These are phyloP conservation scores for Cactoblastis cactorum DNA, from an alignment of 2,888 invertebrate species.

Conservation along the genomic window DNA sequence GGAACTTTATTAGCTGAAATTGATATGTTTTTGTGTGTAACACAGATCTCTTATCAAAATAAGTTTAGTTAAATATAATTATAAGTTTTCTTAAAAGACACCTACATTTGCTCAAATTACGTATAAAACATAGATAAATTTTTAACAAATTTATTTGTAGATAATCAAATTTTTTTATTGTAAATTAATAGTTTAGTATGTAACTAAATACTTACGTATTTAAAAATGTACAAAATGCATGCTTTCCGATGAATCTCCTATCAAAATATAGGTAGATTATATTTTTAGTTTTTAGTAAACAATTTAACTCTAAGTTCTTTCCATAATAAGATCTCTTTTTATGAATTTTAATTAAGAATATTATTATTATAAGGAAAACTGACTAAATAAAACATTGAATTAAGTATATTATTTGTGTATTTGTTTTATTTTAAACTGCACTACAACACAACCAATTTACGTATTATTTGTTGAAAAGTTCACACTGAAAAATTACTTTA, in stretches of 20 bases:
- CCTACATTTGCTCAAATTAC: slow-evolving; percentile 65
- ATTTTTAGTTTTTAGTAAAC: slow-evolving; percentile 27
- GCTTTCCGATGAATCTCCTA: slow-evolving; percentile 77
- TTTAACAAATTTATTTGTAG: background rate
- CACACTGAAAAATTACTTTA: too few relatives aligned
- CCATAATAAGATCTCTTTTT: slow-evolving; percentile 63
- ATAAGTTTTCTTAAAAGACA: slow-evolving; percentile 43
- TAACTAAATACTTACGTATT: slow-evolving; percentile 20
- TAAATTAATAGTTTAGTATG: background rate
- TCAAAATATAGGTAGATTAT: slow-evolving; percentile 34
- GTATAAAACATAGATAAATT: slow-evolving; percentile 12
- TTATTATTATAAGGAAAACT: background rate
- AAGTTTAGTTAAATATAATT: slow-evolving; percentile 24
- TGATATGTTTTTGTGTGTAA: slow-evolving; percentile 22
- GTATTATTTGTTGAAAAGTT: too few relatives aligned
- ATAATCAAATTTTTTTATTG: background rate
- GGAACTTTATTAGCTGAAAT: too few relatives aligned
- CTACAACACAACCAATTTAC: too few relatives aligned
- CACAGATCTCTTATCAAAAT: slow-evolving; percentile 41
- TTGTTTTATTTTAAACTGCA: too few relatives aligned
- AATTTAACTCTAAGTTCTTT: too few relatives aligned
- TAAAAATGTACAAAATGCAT: slow-evolving; percentile 58
- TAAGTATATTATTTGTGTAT: too few relatives aligned
- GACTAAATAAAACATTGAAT: too few relatives aligned
- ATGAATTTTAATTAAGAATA: background rate